Evolutionary conservation across 2,113 vertebrate genomes (phyloP).

Genomic region (Colaptes auratus): DNA sequence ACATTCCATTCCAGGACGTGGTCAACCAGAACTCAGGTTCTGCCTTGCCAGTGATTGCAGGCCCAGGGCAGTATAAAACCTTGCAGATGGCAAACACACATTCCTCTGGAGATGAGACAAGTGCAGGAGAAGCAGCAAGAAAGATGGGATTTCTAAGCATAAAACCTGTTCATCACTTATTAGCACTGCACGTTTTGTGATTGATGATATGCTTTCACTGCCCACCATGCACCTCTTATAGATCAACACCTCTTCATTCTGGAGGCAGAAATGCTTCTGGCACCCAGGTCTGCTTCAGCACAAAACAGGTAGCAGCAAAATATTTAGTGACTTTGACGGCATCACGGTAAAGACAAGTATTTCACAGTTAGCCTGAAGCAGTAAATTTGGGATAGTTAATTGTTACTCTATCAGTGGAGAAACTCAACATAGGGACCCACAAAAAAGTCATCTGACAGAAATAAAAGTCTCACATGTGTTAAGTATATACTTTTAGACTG

Average conservation of each 20-base stretch:
- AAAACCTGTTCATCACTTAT: neutral
- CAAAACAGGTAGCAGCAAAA: neutral
- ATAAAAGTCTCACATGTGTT: neutral
- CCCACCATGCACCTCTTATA: neutral
- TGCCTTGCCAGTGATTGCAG: neutral
- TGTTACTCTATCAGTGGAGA: neutral
- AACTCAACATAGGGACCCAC: neutral
- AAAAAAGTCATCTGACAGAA: neutral
- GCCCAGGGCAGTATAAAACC: neutral
- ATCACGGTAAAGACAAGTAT: neutral
- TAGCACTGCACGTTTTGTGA: neutral
- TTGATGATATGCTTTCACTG: neutral
- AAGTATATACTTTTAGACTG: neutral
- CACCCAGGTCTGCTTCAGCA: neutral
- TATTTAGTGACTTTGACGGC: neutral
- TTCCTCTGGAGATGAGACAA: neutral
- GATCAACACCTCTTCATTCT: neutral
- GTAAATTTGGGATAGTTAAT: neutral
- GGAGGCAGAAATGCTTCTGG: neutral
- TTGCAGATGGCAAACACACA: neutral
- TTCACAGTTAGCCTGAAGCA: neutral
- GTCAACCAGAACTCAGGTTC: neutral
- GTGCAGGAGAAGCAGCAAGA: neutral
- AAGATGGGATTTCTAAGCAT: neutral
- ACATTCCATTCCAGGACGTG: rapidly evolving